Evolutionary conservation across 2,888 invertebrate genomes (phyloP), one percentile per base, ranked within the genome.

Genomic region (Xylota sylvarum): DNA sequence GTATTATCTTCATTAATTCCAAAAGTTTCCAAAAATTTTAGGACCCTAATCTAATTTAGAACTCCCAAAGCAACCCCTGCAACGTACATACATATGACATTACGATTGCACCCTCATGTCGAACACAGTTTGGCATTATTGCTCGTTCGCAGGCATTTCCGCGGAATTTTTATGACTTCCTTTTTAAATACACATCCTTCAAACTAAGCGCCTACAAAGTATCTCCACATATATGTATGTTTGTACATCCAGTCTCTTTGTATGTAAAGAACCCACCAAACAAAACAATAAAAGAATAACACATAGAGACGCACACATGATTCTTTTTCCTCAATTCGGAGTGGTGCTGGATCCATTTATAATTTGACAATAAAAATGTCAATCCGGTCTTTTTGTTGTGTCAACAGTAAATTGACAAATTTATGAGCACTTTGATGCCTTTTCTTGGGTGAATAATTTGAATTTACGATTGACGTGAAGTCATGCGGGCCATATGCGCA

Each of bases 341-440:
- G 23, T 23, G 23, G 64, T 76, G 77, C 40, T 58, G 80, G 58
- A 80, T 80, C 81, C 84, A 72, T 85, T 85, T 85, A 85, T 85
- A 86, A 86, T 86, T 86, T 82, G 86, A 86, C 82, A 86, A 86
- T 86, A 86, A 86, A 86, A 86, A 81, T 62, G 86, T 86, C 86
- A 86, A 86, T 86, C 86, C 82, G 86, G 86, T 70, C 73, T 73
- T 86, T 86, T 82, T 86, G 86, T 86, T 86, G 77, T 86, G 86
- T 86, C 86, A 86, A 86, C 86, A 78, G 86, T 86, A 86, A 86
- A 86, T 86, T 86, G 86, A 86, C 86, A 86, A 86, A 86, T 86
- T 86, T 86, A 86, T 86, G 86, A 77, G 77, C 86, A 78, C 82
- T 82, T 78, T 86, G 86, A 86, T 86, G 86, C 82, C 82, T 64